A percentile compares a stretch with the other conserved stretches of the same genome.
phyloP scores from a whole-genome alignment of 1,140 invertebrate genomes.

The Whitmania pigra region DNA sequence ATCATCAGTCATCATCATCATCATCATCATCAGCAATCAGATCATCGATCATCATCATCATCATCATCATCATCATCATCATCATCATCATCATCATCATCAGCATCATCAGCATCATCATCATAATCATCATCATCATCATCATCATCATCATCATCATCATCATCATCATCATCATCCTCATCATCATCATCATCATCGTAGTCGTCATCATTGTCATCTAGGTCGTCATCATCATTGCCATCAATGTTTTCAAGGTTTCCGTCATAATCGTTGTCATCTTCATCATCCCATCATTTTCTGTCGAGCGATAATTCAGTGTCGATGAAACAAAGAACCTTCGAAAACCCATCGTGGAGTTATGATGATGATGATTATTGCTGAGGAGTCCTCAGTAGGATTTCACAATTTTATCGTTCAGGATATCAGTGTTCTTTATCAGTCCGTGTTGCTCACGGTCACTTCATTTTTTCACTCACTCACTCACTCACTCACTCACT shows the following conservation, averaged over 20 bases:
- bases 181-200: conserved; percentile 7
- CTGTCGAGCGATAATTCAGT: not conserved
- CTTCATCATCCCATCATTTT: not conserved
- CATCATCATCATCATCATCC: conserved; percentile 8
- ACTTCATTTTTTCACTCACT: not conserved
- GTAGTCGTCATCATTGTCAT: not conserved
- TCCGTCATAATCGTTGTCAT: not conserved
- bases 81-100: conserved; percentile 19
- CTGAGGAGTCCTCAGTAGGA: too few species aligned
- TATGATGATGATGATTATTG: too few species aligned
- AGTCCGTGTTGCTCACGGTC: too few species aligned
- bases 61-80: conserved; percentile 8
- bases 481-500: conserved; percentile 15
- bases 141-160: too few species aligned
- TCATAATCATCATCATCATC: too few species aligned
- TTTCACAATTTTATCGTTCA: too few species aligned
- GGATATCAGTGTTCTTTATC: too few species aligned
- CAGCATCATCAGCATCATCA: too few species aligned
- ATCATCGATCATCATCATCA: too few species aligned
- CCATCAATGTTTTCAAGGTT: not conserved
- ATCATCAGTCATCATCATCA: not conserved
- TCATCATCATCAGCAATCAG: too few species aligned
- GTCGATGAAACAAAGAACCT: too few species aligned
- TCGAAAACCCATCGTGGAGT: too few species aligned
- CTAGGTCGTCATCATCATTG: not conserved